Conservation (phyloP, 2,888 invertebrate genomes). For the Holacanthella duospinosa region DNA sequence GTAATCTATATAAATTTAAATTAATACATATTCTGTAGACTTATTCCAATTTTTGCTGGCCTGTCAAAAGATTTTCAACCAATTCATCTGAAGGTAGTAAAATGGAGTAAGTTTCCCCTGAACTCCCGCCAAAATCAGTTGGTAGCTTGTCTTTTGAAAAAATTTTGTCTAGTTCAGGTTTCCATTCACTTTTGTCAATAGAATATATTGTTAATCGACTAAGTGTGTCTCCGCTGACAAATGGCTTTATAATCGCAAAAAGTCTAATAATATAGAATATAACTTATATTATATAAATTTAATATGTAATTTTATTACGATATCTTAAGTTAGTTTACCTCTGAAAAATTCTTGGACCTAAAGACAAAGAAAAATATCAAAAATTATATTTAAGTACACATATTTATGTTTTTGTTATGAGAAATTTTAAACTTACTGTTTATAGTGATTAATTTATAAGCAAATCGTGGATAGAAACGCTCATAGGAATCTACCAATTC, state of each 20-base stretch:
- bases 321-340: background rate
- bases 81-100: too few relatives aligned
- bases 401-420: too few relatives aligned
- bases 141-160: background rate
- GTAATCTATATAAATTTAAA: too few relatives aligned
- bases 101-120: too few relatives aligned
- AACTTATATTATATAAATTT: too few relatives aligned
- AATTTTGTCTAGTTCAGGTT: background rate
- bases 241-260: background rate
- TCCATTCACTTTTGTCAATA: background rate
- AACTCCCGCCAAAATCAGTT: background rate
- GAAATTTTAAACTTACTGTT: background rate
- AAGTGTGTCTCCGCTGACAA: background rate
- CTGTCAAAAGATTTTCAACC: too few relatives aligned
- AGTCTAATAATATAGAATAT: background rate
- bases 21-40: too few relatives aligned
- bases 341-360: background rate
- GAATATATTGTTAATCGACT: background rate
- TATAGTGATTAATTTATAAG: background rate
- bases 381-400: background rate
- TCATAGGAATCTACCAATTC: background rate
- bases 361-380: background rate
- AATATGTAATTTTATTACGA: background rate
- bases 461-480: background rate
- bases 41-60: too few relatives aligned